Conservation (phyloP, 2,113 vertebrate genomes). For the Pionites leucogaster region DNA sequence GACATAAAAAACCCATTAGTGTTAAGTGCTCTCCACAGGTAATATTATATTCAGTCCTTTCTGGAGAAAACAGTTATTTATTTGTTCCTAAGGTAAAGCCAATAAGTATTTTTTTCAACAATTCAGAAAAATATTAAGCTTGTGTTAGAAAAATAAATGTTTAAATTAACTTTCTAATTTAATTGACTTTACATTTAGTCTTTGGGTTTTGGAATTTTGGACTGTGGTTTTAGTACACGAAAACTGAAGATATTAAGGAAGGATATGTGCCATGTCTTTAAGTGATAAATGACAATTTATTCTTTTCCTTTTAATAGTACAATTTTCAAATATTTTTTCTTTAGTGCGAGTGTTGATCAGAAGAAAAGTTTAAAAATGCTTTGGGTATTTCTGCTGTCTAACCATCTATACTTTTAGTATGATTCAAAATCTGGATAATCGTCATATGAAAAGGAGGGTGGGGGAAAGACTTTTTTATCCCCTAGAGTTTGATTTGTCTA, state of each 20-base stretch:
- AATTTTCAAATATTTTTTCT: not conserved
- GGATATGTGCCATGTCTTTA: not conserved
- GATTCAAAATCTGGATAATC: not conserved
- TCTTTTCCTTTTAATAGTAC: not conserved
- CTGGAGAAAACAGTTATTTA: not conserved
- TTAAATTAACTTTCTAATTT: not conserved
- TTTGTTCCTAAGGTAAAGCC: not conserved
- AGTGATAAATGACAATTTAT: not conserved
- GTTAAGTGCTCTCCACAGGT: not conserved
- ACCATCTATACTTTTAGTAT: not conserved
- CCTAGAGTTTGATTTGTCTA: not conserved
- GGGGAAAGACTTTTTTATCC: not conserved
- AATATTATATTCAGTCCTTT: not conserved
- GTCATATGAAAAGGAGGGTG: not conserved
- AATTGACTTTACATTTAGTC: not conserved
- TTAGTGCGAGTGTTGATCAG: not conserved
- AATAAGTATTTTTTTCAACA: not conserved
- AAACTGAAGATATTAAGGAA: not conserved
- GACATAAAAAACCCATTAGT: not conserved
- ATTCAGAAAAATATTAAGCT: not conserved
- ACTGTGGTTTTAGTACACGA: not conserved
- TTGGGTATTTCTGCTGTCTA: not conserved
- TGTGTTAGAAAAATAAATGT: not conserved
- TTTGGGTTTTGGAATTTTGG: not conserved
- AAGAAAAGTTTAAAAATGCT: not conserved